Conservation (phyloP, 1,140 invertebrate genomes). For the Stegodyphus dumicola region DNA sequence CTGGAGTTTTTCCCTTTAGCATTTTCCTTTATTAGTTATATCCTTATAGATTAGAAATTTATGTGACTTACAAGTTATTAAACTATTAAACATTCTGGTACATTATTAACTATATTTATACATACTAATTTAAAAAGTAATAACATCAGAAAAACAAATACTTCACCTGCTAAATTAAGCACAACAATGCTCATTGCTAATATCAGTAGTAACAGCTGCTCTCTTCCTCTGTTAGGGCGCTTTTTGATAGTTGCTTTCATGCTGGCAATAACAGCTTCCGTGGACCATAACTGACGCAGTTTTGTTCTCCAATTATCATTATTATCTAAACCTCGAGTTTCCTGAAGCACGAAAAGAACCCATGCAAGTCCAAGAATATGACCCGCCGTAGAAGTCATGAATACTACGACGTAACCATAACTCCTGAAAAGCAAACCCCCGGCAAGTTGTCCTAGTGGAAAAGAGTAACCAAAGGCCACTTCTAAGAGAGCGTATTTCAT, state of each 20-base stretch:
- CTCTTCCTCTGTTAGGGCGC: conserved; percentile 29
- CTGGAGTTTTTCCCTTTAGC: too few relatives aligned
- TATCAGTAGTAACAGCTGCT: conserved; percentile 32
- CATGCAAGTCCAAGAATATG: conserved; percentile 2
- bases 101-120: too few relatives aligned
- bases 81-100: too few relatives aligned
- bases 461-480: conserved; percentile 4
- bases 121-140: too few relatives aligned
- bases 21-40: too few relatives aligned
- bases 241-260: conserved; percentile 19
- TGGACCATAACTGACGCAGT: conserved; percentile 8
- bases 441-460: conserved; percentile 12
- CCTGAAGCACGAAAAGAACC: conserved; percentile 31
- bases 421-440: conserved; percentile 10
- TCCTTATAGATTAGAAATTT: too few relatives aligned
- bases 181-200: conserved; percentile 27
- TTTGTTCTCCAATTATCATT: conserved; percentile 8
- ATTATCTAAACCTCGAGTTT: conserved; percentile 33
- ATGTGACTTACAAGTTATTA: too few relatives aligned
- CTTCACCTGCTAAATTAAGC: conserved; percentile 25
- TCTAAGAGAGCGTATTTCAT: conserved; percentile 50
- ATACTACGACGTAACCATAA: background rate
- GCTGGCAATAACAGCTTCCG: background rate
- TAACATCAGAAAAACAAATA: too few relatives aligned
- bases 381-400: background rate